phyloP scores from a whole-genome alignment of 2,797 vertebrate species.

The Petrocephalus schoutedeni region DNA sequence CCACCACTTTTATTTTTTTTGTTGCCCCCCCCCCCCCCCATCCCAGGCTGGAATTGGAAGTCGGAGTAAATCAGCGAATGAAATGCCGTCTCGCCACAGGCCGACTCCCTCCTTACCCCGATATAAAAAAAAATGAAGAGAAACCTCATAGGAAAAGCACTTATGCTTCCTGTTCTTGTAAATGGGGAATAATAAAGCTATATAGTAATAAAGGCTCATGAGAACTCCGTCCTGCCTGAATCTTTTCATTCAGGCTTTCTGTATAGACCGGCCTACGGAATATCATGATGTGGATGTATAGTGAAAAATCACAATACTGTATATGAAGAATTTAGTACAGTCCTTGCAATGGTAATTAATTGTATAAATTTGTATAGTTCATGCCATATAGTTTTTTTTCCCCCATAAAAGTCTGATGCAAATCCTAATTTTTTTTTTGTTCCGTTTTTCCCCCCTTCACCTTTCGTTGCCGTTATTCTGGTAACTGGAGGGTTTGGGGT shows the following conservation, averaged over 20 bases:
- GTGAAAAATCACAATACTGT: conserved; percentile 30
- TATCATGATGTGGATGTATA: conserved; percentile 38
- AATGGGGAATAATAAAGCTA: conserved; percentile 34
- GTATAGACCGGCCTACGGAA: conserved; percentile 43
- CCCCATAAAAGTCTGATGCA: conserved; percentile 1
- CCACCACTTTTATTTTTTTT: background rate
- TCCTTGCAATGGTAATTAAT: conserved; percentile 10
- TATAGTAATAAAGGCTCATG: conserved; percentile 60
- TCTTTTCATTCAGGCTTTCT: conserved; percentile 35
- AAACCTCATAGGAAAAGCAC: conserved; percentile 25
- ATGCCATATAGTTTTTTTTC: background rate
- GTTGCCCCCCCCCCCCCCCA: background rate
- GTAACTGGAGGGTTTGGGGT: background rate
- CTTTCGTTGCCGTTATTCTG: background rate
- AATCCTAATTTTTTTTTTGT: background rate
- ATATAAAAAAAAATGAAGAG: conserved; percentile 35
- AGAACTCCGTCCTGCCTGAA: conserved; percentile 34
- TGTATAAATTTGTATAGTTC: conserved; percentile 16
- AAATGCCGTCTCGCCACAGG: background rate
- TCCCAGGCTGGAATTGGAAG: background rate
- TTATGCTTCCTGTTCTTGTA: conserved; percentile 49
- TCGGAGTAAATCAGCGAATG: background rate
- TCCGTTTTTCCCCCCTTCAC: background rate
- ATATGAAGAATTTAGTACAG: conserved; percentile 27
- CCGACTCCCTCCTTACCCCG: background rate